A percentile compares a stretch with the other conserved stretches of the same genome.
phyloP scores from a whole-genome alignment of 2,797 vertebrate genomes.

The Octomys mimax region DNA sequence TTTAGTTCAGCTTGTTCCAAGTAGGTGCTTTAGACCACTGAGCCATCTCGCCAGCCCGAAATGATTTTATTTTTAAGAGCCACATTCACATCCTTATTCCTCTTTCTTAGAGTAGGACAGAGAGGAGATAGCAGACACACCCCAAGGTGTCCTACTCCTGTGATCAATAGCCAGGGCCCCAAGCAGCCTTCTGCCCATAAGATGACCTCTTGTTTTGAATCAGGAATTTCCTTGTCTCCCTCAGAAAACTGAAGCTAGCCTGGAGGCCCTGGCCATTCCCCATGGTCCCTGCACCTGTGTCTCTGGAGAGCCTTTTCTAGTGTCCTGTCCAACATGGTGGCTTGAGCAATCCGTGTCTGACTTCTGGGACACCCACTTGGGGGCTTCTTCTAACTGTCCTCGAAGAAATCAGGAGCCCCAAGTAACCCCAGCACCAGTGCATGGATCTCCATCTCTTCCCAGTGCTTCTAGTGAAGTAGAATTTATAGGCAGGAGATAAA shows the following conservation, averaged over 20 bases:
- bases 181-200: not conserved
- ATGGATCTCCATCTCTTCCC: not conserved
- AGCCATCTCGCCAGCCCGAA: too few relatives aligned
- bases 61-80: constrained; percentile 8
- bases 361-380: not conserved
- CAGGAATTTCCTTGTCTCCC: not conserved
- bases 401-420: not conserved
- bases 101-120: not conserved
- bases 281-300: not conserved
- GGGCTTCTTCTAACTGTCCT: not conserved
- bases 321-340: rapidly evolving
- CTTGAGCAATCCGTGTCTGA: not conserved
- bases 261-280: not conserved
- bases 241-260: not conserved
- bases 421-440: not conserved
- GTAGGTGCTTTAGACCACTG: too few relatives aligned
- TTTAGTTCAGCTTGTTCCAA: too few relatives aligned
- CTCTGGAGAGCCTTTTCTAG: not conserved
- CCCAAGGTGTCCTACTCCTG: not conserved
- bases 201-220: not conserved
- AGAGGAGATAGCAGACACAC: not conserved
- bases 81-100: not conserved
- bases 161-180: not conserved
- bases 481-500: not conserved
- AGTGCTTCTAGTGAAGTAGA: not conserved